Evolutionary conservation across 2,888 invertebrate genomes (phyloP).

Genomic region (Mythimna vitellina): DNA sequence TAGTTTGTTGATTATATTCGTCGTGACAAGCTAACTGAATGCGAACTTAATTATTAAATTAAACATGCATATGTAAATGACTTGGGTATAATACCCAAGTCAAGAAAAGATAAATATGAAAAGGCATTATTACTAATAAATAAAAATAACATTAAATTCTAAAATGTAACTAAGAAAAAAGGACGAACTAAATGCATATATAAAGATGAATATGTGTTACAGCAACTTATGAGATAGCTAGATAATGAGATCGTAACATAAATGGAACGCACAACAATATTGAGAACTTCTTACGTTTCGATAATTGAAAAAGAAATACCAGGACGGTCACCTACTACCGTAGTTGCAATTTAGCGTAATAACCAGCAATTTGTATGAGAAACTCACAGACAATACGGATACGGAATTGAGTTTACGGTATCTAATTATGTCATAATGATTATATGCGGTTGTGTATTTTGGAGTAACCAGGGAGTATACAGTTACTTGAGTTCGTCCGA

Average conservation of each 20-base stretch:
- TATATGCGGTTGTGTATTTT: constrained; percentile 68
- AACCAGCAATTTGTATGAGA: constrained; percentile 83
- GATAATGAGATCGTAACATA: constrained; percentile 19
- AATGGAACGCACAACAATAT: constrained; percentile 38
- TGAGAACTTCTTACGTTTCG: constrained; percentile 38
- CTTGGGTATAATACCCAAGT: background rate
- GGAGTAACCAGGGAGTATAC: constrained; percentile 58
- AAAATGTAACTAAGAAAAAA: constrained; percentile 2
- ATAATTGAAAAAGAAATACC: constrained; percentile 62
- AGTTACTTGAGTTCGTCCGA: constrained; percentile 55
- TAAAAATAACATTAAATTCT: background rate
- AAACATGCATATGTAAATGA: constrained; percentile 8
- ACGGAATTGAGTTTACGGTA: constrained; percentile 84
- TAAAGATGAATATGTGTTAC: constrained; percentile 11
- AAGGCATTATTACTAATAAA: background rate
- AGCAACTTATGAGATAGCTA: background rate
- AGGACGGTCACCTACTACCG: constrained; percentile 77
- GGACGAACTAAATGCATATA: background rate
- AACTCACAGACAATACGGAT: constrained; percentile 81
- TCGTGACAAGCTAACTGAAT: constrained; percentile 20
- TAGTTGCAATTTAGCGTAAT: constrained; percentile 82
- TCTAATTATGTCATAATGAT: constrained; percentile 79
- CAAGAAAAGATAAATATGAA: background rate
- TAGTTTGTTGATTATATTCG: constrained; percentile 28
- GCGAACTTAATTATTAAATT: constrained; percentile 28